Evolutionary conservation across 2,888 invertebrate species (phyloP), one percentile per base, ranked within the genome.

Genomic region (Hedya salicella): DNA sequence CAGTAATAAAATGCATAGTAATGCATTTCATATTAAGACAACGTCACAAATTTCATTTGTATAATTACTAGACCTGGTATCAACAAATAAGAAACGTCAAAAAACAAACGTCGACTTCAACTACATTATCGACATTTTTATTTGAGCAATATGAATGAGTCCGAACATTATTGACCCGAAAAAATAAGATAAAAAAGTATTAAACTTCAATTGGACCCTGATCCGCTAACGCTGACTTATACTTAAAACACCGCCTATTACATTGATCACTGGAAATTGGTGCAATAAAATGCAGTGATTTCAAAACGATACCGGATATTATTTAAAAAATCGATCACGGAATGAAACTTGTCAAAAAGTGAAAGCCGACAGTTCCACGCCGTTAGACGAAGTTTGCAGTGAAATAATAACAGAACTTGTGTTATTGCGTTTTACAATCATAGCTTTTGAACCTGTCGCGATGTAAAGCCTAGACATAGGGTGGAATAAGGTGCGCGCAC

Each of bases 221-320:
- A 8, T n/a, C 44, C 32, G 57, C 42, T 17, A 46, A 32, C 46
- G n/a, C 32, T n/a, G 16, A 1, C 19, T 32, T 57, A 44, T 57
- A 57, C 44, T 57, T 57, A 57, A 30, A 32, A 46, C 9, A 32
- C 57, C 57, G 57, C 17, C 56, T 44, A 36, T 53, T 42, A 42
- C 42, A 32, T 32, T 48, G 46, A 17, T 49, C n/a, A 14, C 16
- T 14, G 5, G 6, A 60, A 65, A 65, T 65, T 60, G 59, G 65
- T 66, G 60, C 66, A 66, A 61, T 66, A 66, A 66, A 65, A 65
- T 60, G 52, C 62, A 62, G 46, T 62, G 54, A 62, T 54, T 50
- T 52, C 44, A 44, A 52, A 64, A 57, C 57, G 50, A 64, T 65
- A 66, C 61, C 53, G 60, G 61, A 66, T 30, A 66, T 61, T 54